Conservation (phyloP, 2,888 invertebrate species). For the Chymomyza procnemis region DNA sequence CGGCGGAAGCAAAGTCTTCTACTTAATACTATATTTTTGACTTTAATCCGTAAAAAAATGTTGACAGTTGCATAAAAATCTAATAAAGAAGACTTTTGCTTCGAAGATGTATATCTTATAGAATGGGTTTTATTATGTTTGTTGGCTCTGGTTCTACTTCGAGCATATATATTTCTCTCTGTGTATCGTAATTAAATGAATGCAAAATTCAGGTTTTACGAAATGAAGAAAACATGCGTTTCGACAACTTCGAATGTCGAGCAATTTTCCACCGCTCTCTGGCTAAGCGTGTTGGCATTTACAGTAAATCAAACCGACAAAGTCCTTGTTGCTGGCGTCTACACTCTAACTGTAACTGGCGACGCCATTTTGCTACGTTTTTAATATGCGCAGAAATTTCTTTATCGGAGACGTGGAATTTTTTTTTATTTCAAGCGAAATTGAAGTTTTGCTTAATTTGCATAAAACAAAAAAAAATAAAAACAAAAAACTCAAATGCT, state of each 20-base stretch:
- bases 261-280: conserved; percentile 49
- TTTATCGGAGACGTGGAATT: conserved; percentile 17
- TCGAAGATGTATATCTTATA: too few relatives aligned
- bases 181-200: conserved; percentile 71
- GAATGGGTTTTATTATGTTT: too few relatives aligned
- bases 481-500: conserved; percentile 41
- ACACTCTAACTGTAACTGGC: conserved; percentile 27
- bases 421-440: conserved; percentile 4
- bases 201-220: conserved; percentile 70
- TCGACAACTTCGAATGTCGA: conserved; percentile 60
- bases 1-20: too few relatives aligned
- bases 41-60: too few relatives aligned
- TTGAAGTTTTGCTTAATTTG: conserved; percentile 48
- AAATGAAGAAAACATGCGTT: conserved; percentile 65
- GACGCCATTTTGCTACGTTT: conserved; percentile 19
- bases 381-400: conserved; percentile 50
- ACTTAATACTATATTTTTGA: too few relatives aligned
- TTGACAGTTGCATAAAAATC: too few relatives aligned
- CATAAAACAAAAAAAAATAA: too few relatives aligned
- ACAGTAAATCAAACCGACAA: conserved; percentile 3
- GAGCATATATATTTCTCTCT: background rate
- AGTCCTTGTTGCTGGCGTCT: background rate
- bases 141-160: background rate
- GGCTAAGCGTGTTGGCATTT: conserved; percentile 60
- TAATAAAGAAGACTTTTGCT: too few relatives aligned